Evolutionary conservation across 2,888 invertebrate genomes (phyloP).

Genomic region (Tachystola acroxantha): DNA sequence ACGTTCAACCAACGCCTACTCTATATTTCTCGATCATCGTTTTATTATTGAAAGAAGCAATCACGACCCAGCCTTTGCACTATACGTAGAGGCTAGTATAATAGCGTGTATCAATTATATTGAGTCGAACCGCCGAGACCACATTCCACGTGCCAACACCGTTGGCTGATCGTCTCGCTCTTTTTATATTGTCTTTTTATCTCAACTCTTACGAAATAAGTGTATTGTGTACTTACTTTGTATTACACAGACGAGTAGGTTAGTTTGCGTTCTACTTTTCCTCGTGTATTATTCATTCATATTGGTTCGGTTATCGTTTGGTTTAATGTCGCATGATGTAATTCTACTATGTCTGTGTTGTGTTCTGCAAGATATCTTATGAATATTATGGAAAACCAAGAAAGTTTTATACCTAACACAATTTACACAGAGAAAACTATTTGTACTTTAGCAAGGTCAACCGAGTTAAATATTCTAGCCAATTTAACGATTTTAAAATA

Average conservation of each 20-base stretch:
- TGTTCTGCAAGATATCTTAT: no score
- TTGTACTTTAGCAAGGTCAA: no score
- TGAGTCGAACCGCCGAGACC: slow-evolving; percentile 34
- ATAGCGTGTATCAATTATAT: slow-evolving; percentile 37
- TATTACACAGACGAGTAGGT: no score
- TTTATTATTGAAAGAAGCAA: not conserved
- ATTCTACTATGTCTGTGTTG: no score
- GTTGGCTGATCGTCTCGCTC: slow-evolving; percentile 28
- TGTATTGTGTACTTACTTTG: slow-evolving; percentile 6
- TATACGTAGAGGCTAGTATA: slow-evolving; percentile 22
- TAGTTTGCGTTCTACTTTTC: not conserved
- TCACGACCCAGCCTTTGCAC: not conserved
- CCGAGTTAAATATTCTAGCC: no score
- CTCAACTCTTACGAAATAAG: slow-evolving; percentile 25
- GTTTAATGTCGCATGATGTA: no score
- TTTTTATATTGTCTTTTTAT: slow-evolving; percentile 27
- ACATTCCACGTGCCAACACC: slow-evolving; percentile 51
- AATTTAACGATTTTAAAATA: no score
- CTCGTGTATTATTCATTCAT: not conserved
- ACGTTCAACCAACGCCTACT: no score
- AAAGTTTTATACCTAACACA: no score
- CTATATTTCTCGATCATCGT: not conserved
- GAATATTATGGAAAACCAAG: no score
- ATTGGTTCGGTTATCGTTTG: no score
- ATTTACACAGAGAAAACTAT: no score